phyloP scores from a whole-genome alignment of 1,140 invertebrate species.

The Tetragonula clypearis region DNA sequence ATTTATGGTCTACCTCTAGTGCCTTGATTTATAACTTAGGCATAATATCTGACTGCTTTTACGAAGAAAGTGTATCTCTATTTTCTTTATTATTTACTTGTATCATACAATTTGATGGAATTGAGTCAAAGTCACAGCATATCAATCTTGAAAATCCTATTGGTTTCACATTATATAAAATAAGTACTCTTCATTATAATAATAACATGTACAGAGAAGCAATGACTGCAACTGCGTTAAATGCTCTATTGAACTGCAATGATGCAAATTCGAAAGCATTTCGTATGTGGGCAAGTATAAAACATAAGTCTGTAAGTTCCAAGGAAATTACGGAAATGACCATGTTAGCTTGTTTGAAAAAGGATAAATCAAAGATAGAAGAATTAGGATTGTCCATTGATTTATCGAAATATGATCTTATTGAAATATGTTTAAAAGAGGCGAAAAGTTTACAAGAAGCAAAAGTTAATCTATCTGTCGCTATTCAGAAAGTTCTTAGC shows the following conservation, averaged over 20 bases:
- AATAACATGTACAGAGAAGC: constrained; percentile 69
- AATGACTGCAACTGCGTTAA: constrained; percentile 67
- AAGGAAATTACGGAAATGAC: constrained; percentile 63
- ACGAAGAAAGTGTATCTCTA: constrained; percentile 56
- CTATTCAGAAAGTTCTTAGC: constrained; percentile 61
- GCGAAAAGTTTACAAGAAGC: constrained; percentile 60
- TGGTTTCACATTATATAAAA: constrained; percentile 51
- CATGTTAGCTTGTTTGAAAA: constrained; percentile 69
- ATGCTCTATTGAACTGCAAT: constrained; percentile 67
- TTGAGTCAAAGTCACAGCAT: constrained; percentile 31
- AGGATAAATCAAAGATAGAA: constrained; percentile 56
- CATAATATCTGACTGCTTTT: constrained; percentile 54
- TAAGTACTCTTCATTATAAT: constrained; percentile 64
- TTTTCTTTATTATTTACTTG: constrained; percentile 59
- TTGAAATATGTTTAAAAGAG: constrained; percentile 70
- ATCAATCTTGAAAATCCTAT: constrained; percentile 61
- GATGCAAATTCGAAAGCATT: constrained; percentile 68
- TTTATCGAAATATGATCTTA: constrained; percentile 65
- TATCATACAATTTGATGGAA: constrained; percentile 56
- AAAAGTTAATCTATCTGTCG: constrained; percentile 55
- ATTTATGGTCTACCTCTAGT: constrained; percentile 59
- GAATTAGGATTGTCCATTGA: constrained; percentile 69
- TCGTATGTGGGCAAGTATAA: constrained; percentile 71
- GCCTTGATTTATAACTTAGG: constrained; percentile 66
- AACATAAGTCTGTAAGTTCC: constrained; percentile 56